Evolutionary conservation across 2,113 vertebrate genomes (phyloP).

Genomic region (Puma concolor): DNA sequence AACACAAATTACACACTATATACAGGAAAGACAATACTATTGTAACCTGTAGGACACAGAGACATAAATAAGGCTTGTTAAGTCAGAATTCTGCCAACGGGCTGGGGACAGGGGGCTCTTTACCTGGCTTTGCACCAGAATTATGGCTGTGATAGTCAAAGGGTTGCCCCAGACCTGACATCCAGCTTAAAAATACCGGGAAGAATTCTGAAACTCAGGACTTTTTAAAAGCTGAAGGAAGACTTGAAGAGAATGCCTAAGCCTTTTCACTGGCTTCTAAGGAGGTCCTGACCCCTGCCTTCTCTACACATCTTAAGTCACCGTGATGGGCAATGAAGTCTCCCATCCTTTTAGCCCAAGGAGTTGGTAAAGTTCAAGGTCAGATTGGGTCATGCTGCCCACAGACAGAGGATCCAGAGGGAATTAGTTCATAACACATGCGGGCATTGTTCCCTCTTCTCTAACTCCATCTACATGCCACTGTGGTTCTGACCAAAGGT

Average conservation of each 20-base stretch:
- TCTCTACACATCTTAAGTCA: neutral
- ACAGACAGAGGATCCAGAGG: neutral
- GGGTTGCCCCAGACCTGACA: neutral
- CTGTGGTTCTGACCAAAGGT: neutral
- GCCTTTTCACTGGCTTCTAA: neutral
- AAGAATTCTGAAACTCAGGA: conserved; percentile 26
- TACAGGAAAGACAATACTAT: neutral
- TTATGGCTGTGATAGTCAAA: neutral
- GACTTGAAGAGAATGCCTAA: neutral
- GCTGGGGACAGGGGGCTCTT: neutral
- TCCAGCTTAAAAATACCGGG: neutral
- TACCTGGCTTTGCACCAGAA: neutral
- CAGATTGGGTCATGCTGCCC: neutral
- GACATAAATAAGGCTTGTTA: conserved; percentile 33
- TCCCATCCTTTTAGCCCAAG: neutral
- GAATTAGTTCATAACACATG: rapidly evolving
- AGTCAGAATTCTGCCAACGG: neutral
- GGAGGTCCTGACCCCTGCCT: neutral
- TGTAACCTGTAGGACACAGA: neutral
- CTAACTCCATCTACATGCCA: neutral
- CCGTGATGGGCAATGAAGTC: neutral
- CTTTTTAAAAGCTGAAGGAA: neutral
- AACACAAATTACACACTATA: conserved; percentile 42
- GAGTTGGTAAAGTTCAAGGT: neutral
- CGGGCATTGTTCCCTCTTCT: neutral